Conservation (phyloP, 1,140 invertebrate genomes). For the Bicyclus anynana region DNA sequence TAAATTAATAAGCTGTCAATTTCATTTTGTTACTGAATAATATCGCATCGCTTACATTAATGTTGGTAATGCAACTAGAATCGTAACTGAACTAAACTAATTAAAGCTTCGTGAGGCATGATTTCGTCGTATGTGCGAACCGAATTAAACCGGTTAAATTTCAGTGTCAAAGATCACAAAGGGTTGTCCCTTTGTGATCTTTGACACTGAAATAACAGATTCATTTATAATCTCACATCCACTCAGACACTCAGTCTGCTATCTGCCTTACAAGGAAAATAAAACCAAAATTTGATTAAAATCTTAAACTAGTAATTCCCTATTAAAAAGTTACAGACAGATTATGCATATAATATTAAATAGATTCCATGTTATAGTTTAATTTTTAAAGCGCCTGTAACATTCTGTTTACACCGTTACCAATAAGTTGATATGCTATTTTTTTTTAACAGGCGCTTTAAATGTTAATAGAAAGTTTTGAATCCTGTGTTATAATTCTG, state of each 20-base stretch:
- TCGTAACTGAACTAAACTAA: too few relatives aligned
- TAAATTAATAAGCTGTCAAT: too few relatives aligned
- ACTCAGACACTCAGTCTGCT: conserved; percentile 24
- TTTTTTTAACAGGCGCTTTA: background rate
- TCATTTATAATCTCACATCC: conserved; percentile 36
- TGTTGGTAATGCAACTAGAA: too few relatives aligned
- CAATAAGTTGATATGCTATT: background rate
- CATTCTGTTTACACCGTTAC: background rate
- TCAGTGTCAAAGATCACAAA: too few relatives aligned
- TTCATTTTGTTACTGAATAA: too few relatives aligned
- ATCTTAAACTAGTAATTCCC: too few relatives aligned
- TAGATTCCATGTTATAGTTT: background rate
- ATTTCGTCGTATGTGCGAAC: background rate
- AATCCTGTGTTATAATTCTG: background rate
- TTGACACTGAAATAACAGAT: conserved; percentile 17
- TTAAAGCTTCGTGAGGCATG: too few relatives aligned
- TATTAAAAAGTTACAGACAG: too few relatives aligned
- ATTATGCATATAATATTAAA: too few relatives aligned
- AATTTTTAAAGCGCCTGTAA: background rate
- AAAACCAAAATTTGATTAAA: background rate
- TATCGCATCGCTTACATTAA: too few relatives aligned
- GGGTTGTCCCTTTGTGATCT: conserved; percentile 45
- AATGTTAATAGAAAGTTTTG: background rate
- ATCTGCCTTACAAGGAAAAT: background rate
- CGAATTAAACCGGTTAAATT: background rate